Percentiles rank a stretch among this genome's conserved stretches.
Conservation (phyloP, 2,888 invertebrate species). For the Agrochola lota region DNA sequence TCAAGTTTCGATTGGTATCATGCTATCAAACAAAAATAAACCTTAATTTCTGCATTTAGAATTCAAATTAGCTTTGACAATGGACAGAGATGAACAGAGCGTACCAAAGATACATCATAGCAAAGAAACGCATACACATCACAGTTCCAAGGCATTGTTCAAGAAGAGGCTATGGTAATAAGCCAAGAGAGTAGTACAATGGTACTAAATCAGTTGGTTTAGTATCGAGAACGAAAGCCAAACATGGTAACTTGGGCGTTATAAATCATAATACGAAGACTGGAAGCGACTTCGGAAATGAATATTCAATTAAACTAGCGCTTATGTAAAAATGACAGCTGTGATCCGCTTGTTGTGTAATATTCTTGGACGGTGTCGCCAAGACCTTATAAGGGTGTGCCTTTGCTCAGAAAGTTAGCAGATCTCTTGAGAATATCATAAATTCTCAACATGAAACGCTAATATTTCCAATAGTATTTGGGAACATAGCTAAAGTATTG, state of each 20-base stretch:
- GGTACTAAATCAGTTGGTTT: conserved; percentile 79
- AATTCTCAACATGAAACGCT: not conserved
- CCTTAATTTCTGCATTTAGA: not conserved
- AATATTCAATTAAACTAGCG: conserved; percentile 74
- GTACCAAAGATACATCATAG: conserved; percentile 34
- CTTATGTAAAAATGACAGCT: conserved; percentile 66
- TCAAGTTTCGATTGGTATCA: conserved; percentile 25
- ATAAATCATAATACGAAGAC: conserved; percentile 80
- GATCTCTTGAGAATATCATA: not conserved
- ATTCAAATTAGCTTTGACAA: conserved; percentile 25
- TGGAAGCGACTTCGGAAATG: conserved; percentile 74
- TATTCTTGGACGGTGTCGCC: conserved; percentile 21
- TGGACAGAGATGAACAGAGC: not conserved
- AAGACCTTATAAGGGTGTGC: conserved; percentile 10
- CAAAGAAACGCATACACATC: conserved; percentile 45
- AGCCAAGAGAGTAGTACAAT: conserved; percentile 73
- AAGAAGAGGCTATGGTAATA: conserved; percentile 75
- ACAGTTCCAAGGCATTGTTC: conserved; percentile 62
- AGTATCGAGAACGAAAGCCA: conserved; percentile 78
- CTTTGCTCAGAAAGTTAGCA: conserved; percentile 4
- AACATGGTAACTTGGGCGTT: conserved; percentile 77
- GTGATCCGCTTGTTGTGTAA: conserved; percentile 51
- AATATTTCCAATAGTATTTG: not conserved
- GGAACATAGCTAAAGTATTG: too few relatives aligned
- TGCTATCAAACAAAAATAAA: not conserved